These are phyloP conservation scores for Lordiphosa collinella DNA, from an alignment of 1,140 invertebrate genomes.

Conservation along the genomic window DNA sequence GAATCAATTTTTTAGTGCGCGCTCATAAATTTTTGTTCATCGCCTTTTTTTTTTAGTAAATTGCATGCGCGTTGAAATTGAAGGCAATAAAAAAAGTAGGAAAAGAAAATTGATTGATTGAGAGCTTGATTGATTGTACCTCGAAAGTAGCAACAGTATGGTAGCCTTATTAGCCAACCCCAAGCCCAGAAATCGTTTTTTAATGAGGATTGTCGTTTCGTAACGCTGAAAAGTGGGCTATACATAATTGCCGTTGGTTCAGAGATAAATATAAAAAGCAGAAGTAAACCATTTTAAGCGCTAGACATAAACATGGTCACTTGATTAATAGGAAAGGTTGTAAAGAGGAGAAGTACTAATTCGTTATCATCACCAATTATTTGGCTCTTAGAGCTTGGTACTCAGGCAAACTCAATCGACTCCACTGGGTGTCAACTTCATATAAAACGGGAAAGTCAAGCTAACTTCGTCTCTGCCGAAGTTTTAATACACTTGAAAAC, in stretches of 20 bases:
- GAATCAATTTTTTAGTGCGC: constrained; percentile 7
- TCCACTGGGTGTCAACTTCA: no score
- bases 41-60: neutral
- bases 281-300: no score
- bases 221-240: constrained; percentile 24
- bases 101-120: constrained; percentile 50
- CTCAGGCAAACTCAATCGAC: no score
- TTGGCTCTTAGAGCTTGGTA: no score
- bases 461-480: no score
- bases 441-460: no score
- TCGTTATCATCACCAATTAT: no score
- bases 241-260: constrained; percentile 9
- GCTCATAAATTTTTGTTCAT: constrained; percentile 10
- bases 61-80: constrained; percentile 43
- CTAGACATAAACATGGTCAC: no score
- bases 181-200: constrained; percentile 1
- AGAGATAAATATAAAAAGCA: no score
- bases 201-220: constrained; percentile 31
- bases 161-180: neutral
- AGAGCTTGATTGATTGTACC: constrained; percentile 47
- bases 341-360: no score
- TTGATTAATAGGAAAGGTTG: no score
- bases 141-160: constrained; percentile 5
- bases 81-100: constrained; percentile 42
- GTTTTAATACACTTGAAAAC: no score